These are phyloP conservation scores for Melitaea cinxia DNA, from an alignment of 1,140 invertebrate species.

Conservation along the genomic window DNA sequence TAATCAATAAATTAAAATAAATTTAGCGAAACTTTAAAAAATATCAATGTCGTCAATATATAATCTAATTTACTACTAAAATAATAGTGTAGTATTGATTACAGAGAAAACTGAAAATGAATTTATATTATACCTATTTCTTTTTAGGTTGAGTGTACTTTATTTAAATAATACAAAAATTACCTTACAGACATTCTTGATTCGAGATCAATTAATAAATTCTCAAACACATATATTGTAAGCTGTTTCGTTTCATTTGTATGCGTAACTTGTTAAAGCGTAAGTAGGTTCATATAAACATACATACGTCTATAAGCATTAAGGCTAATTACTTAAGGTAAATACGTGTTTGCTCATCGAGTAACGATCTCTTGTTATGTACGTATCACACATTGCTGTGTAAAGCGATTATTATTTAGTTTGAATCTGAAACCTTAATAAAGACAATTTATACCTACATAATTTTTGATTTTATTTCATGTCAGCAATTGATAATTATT, in stretches of 20 bases:
- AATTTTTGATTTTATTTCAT: too few species aligned
- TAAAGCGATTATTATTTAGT: constrained; percentile 12
- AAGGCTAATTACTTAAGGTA: constrained; percentile 15
- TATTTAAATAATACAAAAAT: too few species aligned
- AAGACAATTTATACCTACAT: too few species aligned
- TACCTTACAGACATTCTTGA: not conserved
- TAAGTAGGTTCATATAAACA: not conserved
- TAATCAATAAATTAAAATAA: too few species aligned
- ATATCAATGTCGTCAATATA: too few species aligned
- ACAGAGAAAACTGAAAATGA: too few species aligned
- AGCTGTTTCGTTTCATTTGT: not conserved
- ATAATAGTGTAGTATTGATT: too few species aligned
- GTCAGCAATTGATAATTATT: too few species aligned
- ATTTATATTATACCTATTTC: not conserved
- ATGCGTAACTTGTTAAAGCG: not conserved
- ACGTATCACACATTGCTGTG: not conserved
- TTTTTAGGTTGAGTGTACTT: not conserved
- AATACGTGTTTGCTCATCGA: constrained; percentile 1
- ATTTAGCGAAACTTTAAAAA: too few species aligned
- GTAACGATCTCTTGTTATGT: constrained; percentile 5
- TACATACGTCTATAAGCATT: not conserved
- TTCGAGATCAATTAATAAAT: not conserved
- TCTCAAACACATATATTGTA: not conserved
- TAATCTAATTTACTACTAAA: too few species aligned
- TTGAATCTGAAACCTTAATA: constrained; percentile 7